Base-by-base conservation (phyloP, 2,888 invertebrate species). In the Cenopis cana region DNA sequence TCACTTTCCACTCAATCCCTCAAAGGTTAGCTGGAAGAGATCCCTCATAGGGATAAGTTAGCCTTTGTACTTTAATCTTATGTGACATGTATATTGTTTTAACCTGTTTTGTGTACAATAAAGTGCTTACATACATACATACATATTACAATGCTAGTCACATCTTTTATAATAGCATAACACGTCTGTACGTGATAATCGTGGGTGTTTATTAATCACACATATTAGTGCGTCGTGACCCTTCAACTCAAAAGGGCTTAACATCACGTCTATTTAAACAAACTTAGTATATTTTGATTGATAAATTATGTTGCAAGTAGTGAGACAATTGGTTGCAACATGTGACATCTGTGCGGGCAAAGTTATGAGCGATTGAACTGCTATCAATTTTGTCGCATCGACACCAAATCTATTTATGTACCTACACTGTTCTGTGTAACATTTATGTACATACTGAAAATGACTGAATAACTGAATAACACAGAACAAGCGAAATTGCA, bases 241-340 rank as follows among this genome's bases (percentile, higher is more conserved):
- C 2, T 10, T 33, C n/a, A 29, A 49, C 29, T 10, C 9, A 61
- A 29, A 61, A 61, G 29, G 29, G 24, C 60, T 49, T 49, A 61
- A 46, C 9, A 17, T 11, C 0, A 49, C n/a, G 29, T n/a, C 10
- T n/a, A 24, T 29, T 29, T 60, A 29, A 0, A 46, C 6, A 11
- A n/a, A 11, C n/a, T 29, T 61, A 61, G 11, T 14, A 17, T 17
- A 17, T 49, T 61, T 49, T 17, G 29, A 49, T 49, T n/a, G 11
- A 52, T 9, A 49, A 12, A 12, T 10, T 11, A 9, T 62, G 62
- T 62, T 36, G 56, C 56, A 56, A 55, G 14, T 20, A 18, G 24
- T n/a, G 24, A 64, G 57, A 70, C 65, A 70, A 70, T 70, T 20
- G 69, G 59, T 65, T 70, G 69, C 65, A 54, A 59, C 69, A 64